Conservation (phyloP, 1,140 invertebrate species). For the Manduca sexta region DNA sequence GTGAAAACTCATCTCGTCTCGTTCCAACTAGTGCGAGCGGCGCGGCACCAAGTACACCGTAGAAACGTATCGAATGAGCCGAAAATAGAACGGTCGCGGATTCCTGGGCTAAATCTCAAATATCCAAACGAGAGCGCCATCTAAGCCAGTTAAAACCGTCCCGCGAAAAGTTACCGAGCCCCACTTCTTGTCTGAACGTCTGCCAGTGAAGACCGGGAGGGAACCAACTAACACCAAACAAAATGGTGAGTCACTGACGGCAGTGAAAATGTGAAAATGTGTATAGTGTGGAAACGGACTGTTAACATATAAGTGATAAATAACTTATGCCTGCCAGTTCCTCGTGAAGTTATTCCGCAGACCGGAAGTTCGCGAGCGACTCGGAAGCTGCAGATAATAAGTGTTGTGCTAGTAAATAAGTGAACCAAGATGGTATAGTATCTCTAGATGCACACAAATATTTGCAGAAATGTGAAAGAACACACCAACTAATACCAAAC, state of each 20-base stretch:
- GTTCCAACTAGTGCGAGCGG: conserved; percentile 32
- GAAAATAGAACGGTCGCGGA: conserved; percentile 73
- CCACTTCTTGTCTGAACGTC: conserved; percentile 84
- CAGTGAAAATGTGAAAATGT: conserved; percentile 64
- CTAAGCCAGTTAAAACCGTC: conserved; percentile 82
- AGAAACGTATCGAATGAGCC: conserved; percentile 53
- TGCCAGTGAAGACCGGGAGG: conserved; percentile 78
- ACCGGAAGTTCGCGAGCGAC: conserved; percentile 49
- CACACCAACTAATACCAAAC: conserved; percentile 26
- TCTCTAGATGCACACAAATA: conserved; percentile 25
- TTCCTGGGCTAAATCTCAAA: conserved; percentile 76
- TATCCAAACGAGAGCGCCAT: conserved; percentile 77
- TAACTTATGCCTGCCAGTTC: conserved; percentile 19
- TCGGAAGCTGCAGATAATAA: conserved; percentile 23
- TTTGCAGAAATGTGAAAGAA: conserved; percentile 27
- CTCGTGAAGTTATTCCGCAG: conserved; percentile 50
- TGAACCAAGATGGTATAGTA: conserved; percentile 44
- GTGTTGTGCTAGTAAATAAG: conserved; percentile 54
- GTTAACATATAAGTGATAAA: conserved; percentile 46
- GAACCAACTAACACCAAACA: conserved; percentile 72
- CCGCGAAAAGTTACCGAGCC: conserved; percentile 76
- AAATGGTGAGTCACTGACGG: conserved; percentile 77
- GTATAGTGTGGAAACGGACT: conserved; percentile 56
- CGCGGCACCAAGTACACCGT: conserved; percentile 32
- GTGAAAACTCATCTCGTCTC: conserved; percentile 58